Conservation (phyloP, 2,888 invertebrate genomes). For the Drosophila atripex region DNA sequence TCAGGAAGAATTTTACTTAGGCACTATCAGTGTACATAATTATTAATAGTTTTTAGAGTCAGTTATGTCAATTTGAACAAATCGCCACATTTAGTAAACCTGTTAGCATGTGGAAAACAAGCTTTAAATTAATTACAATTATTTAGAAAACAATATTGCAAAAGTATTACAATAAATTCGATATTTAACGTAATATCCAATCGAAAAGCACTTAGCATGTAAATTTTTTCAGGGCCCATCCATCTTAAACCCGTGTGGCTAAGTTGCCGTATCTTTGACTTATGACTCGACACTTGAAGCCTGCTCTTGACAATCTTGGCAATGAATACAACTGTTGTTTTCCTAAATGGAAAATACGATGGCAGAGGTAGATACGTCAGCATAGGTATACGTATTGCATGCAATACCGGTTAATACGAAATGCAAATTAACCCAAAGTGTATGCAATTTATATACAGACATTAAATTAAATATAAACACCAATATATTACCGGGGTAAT, state of each 20-base stretch:
- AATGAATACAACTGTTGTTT: slow-evolving; percentile 49
- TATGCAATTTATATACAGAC: slow-evolving; percentile 48
- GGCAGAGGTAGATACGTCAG: slow-evolving; percentile 12
- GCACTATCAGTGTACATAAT: not conserved
- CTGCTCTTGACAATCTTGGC: slow-evolving; percentile 61
- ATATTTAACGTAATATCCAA: not conserved
- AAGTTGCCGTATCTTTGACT: slow-evolving; percentile 34
- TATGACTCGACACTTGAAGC: slow-evolving; percentile 26
- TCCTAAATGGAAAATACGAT: slow-evolving; percentile 31
- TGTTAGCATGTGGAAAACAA: not conserved
- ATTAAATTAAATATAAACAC: slow-evolving; percentile 44
- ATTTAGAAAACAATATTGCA: not conserved
- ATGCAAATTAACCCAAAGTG: slow-evolving; percentile 60
- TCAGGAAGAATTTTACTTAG: not conserved
- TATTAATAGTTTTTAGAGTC: not conserved
- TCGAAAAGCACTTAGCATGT: not conserved
- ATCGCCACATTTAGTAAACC: not conserved
- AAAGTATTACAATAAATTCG: not conserved
- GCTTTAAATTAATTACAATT: slow-evolving; percentile 1
- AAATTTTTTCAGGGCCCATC: not conserved
- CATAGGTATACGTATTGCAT: slow-evolving; percentile 18
- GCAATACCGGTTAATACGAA: slow-evolving; percentile 28
- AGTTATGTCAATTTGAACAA: not conserved
- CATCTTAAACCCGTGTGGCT: slow-evolving; percentile 6
- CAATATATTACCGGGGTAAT: slow-evolving; percentile 28